phyloP scores from a whole-genome alignment of 1,140 invertebrate species.

The Drosophila ficusphila region DNA sequence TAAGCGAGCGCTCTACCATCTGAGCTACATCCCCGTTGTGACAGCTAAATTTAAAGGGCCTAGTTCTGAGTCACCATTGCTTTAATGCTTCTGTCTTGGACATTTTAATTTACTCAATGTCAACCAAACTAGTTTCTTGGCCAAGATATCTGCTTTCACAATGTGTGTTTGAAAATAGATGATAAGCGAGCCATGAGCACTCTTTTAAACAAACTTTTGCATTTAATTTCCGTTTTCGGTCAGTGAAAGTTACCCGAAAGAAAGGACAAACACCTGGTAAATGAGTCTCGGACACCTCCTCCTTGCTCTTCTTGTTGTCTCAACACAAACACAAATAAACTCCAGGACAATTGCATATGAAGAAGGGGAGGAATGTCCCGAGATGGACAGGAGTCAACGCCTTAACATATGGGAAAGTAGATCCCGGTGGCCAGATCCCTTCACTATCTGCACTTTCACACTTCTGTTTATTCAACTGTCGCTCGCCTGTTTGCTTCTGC shows the following conservation, averaged over 20 bases:
- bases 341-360: slow-evolving; percentile 48
- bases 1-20: slow-evolving; percentile 94
- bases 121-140: slow-evolving; percentile 9
- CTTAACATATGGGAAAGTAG: slow-evolving; percentile 14
- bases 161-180: slow-evolving; percentile 42
- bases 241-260: slow-evolving; percentile 69
- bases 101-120: neutral
- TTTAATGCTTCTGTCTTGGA: neutral
- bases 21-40: slow-evolving; percentile 85
- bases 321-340: slow-evolving; percentile 75
- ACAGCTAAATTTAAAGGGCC: accelerated
- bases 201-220: slow-evolving; percentile 67
- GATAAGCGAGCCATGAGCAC: slow-evolving; percentile 33
- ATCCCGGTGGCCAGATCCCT: slow-evolving; percentile 45
- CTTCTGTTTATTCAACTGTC: slow-evolving; percentile 81
- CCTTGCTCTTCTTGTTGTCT: slow-evolving; percentile 27
- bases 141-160: slow-evolving; percentile 7
- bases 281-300: slow-evolving; percentile 2
- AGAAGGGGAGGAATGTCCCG: neutral
- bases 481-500: slow-evolving; percentile 38
- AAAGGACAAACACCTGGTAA: slow-evolving; percentile 66
- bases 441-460: slow-evolving; percentile 80
- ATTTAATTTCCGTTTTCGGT: slow-evolving; percentile 81
- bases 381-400: slow-evolving; percentile 20
- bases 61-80: neutral